Evolutionary conservation across 1,140 invertebrate species (phyloP).

Genomic region (Nylanderia fulva): DNA sequence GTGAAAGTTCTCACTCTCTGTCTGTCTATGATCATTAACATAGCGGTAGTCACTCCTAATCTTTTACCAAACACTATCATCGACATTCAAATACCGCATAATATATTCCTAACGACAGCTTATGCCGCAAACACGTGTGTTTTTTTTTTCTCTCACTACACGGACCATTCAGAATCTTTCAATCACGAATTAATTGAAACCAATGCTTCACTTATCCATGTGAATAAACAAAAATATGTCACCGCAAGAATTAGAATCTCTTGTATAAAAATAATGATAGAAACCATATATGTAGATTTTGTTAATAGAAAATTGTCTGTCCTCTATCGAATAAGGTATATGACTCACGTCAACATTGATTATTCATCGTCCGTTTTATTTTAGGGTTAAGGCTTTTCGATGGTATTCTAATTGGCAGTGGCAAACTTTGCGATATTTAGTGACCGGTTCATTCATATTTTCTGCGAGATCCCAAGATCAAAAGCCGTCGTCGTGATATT

Average conservation of each 20-base stretch:
- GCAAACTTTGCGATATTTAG: slow-evolving; percentile 33
- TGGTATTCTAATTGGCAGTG: slow-evolving; percentile 31
- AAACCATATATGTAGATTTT: not conserved
- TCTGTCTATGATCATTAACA: not conserved
- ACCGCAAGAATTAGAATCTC: not conserved
- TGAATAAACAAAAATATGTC: not conserved
- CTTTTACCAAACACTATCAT: not conserved
- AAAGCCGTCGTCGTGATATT: not conserved
- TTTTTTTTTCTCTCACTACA: not conserved
- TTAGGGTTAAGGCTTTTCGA: slow-evolving; percentile 14
- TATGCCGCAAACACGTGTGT: not conserved
- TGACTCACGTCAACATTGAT: slow-evolving; percentile 28
- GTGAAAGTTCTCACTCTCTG: not conserved
- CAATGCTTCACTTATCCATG: not conserved
- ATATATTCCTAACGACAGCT: not conserved
- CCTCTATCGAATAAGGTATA: not conserved
- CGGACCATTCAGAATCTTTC: not conserved
- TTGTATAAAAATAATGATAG: not conserved
- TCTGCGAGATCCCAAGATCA: not conserved
- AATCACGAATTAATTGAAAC: not conserved
- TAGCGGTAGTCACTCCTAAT: not conserved
- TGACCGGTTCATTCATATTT: slow-evolving; percentile 35
- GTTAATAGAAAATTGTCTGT: not conserved
- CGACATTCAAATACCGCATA: not conserved
- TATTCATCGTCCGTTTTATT: not conserved